phyloP scores from a whole-genome alignment of 2,888 invertebrate species.

The Drosophila dives region DNA sequence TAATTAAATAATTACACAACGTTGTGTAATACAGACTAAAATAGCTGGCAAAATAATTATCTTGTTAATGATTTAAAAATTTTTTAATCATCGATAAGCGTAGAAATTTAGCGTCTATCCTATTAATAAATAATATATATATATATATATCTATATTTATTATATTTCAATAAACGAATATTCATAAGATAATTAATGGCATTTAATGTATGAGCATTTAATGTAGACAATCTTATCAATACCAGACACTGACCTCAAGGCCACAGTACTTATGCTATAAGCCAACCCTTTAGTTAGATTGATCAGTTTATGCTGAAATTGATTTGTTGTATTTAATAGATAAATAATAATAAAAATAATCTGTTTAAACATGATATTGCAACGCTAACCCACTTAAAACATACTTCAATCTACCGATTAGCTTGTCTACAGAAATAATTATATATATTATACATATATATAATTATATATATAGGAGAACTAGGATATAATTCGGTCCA shows the following conservation, averaged over 20 bases:
- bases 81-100: background rate
- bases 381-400: background rate
- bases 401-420: background rate
- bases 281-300: background rate
- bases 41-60: background rate
- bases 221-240: conserved; percentile 1
- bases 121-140: too few relatives aligned
- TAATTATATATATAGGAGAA: background rate
- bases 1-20: background rate
- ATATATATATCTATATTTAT: background rate
- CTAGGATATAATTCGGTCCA: background rate
- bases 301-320: background rate
- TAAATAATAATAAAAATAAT: too few relatives aligned
- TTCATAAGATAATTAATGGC: background rate
- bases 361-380: background rate
- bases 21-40: background rate
- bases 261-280: background rate
- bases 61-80: background rate
- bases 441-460: background rate
- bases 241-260: background rate
- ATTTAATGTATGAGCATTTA: background rate
- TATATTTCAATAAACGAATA: background rate
- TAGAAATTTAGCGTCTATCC: background rate
- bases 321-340: background rate
- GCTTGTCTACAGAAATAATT: background rate